Base-by-base conservation (phyloP, 2,888 invertebrate genomes). In the Hipparchia semele region DNA sequence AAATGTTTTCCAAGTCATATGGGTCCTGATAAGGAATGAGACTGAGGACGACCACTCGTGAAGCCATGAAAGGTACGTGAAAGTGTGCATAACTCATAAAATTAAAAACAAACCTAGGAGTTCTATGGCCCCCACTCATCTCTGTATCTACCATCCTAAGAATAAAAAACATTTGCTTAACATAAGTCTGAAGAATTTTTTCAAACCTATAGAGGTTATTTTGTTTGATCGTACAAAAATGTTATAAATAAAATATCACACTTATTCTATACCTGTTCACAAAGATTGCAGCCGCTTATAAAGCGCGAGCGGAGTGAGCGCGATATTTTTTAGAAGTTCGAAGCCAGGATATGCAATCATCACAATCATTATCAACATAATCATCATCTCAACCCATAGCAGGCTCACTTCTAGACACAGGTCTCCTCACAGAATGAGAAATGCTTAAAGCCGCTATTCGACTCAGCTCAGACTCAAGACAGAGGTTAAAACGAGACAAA, bases 71-170 rank as follows among this genome's bases (percentile, higher is more conserved):
- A 70, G 81, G 82, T 80, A 81, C 80, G 80, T 80, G 82, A 79
- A 79, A 86, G 92, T 92, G 93, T 92, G 84, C 88, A 85, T 87
- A 91, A 91, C 91, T 90, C 91, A 92, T 90, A 91, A 79, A 78
- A 91, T 85, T 82, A 90, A 92, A 90, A 80, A 95, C 95, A 95
- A 95, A 95, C 95, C 95, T 95, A 95, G 95, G 95, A 87, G 95
- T 94, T 92, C 95, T 95, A 95, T 95, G 95, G 92, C 95, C 94
- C 92, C 94, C 95, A 94, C 94, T 95, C 90, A 95, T 94, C 92
- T 95, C 95, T 94, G 95, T 94, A 91, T 95, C 95, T 94, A 94
- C 94, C 92, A 95, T 94, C 95, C 95, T 95, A 94, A 87, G 94
- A 88, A 93, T 90, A 88, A 90, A 90, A 89, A 89, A 89, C 71